phyloP scores from a whole-genome alignment of 2,888 invertebrate species.

The Mesorhabditis sp. region DNA sequence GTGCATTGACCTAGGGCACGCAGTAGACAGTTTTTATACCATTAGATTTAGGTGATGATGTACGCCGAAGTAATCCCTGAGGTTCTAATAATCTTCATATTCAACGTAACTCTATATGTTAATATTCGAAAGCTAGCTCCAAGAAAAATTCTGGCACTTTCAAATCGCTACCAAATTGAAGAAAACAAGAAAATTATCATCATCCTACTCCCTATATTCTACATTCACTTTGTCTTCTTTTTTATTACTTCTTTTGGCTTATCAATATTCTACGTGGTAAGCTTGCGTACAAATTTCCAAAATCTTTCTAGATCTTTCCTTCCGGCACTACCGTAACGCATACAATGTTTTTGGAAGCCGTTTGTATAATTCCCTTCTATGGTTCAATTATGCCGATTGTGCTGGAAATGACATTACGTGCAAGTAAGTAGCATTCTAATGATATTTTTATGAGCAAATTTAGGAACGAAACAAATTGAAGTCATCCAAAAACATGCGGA shows the following conservation, averaged over 20 bases:
- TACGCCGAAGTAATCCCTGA: not conserved
- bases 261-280: conserved; percentile 3
- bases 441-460: not conserved
- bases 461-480: conserved; percentile 1
- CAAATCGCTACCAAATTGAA: conserved; percentile 6
- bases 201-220: not conserved
- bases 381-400: not conserved
- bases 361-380: not conserved
- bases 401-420: not conserved
- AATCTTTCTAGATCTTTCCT: not conserved
- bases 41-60: not conserved
- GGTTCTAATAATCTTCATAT: not conserved
- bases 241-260: conserved; percentile 5
- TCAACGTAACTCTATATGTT: not conserved
- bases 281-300: not conserved
- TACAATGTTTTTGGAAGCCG: conserved; percentile 1
- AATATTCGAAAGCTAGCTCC: not conserved
- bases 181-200: conserved; percentile 3
- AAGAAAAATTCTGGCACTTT: not conserved
- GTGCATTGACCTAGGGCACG: no score
- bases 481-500: not conserved
- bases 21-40: not conserved
- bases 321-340: not conserved
- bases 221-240: conserved; percentile 5
- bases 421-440: not conserved